These are phyloP conservation scores for Drosophila nr. medialis DNA, from an alignment of 2,888 invertebrate genomes.

Conservation along the genomic window DNA sequence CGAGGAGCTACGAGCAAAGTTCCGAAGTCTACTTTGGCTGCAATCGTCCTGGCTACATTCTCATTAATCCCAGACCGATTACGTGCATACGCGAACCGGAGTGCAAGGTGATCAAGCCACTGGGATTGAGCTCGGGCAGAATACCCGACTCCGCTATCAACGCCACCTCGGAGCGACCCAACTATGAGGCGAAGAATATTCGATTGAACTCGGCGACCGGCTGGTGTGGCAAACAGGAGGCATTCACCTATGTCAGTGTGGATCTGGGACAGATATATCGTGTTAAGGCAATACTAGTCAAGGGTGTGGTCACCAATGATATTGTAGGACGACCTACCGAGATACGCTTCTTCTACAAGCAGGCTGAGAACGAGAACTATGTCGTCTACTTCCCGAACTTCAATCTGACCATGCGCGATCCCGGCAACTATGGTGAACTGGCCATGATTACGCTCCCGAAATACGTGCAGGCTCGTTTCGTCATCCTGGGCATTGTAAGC, in stretches of 20 bases:
- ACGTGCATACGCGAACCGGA: conserved; percentile 96
- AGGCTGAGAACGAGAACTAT: conserved; percentile 96
- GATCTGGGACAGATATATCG: conserved; percentile 97
- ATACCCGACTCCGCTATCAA: conserved; percentile 98
- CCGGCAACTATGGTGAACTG: conserved; percentile 98
- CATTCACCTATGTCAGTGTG: conserved; percentile 97
- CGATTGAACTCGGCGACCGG: conserved; percentile 96
- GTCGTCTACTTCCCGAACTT: conserved; percentile 99
- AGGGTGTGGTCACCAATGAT: conserved; percentile 97
- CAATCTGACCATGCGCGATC: conserved; percentile 96
- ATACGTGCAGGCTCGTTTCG: conserved; percentile 96
- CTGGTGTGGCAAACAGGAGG: conserved; percentile 98
- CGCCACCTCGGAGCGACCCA: conserved; percentile 96
- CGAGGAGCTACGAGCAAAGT: conserved; percentile 94
- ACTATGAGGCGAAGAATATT: conserved; percentile 95
- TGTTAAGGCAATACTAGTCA: conserved; percentile 96
- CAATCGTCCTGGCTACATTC: conserved; percentile 95
- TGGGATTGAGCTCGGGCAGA: conserved; percentile 95
- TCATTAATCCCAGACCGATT: conserved; percentile 95
- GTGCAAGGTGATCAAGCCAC: conserved; percentile 95
- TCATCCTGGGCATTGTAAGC: conserved; percentile 97
- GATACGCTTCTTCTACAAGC: conserved; percentile 98
- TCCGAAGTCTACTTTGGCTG: conserved; percentile 96
- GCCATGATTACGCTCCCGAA: conserved; percentile 98
- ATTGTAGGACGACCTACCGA: conserved; percentile 98